Conservation (phyloP, 2,888 invertebrate species). For the Timema podura region DNA sequence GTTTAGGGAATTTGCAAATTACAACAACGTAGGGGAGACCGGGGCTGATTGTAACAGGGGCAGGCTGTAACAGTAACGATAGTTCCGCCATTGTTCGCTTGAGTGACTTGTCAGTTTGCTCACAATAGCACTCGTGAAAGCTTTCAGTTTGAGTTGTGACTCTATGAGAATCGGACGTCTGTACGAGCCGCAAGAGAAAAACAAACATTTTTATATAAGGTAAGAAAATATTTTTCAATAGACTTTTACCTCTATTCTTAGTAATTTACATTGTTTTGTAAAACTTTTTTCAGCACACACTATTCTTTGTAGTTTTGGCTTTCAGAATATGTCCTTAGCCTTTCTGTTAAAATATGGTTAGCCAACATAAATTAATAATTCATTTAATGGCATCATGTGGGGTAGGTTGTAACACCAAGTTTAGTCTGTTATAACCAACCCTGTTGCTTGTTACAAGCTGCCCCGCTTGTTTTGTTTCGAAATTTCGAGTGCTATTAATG, state of each 20-base stretch:
- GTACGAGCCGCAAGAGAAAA: neutral
- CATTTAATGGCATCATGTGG: neutral
- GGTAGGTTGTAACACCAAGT: conserved; percentile 8
- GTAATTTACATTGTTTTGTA: neutral
- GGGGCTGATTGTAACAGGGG: too few species aligned
- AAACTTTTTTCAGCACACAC: neutral
- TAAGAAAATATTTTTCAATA: neutral
- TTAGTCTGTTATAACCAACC: neutral
- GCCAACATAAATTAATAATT: neutral
- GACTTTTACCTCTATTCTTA: neutral
- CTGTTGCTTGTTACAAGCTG: neutral
- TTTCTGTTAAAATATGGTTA: neutral
- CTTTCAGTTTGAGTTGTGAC: conserved; percentile 1
- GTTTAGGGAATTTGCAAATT: too few species aligned
- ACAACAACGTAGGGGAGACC: too few species aligned
- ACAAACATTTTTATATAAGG: neutral
- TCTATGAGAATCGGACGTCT: neutral
- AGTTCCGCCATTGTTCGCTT: neutral
- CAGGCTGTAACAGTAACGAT: neutral
- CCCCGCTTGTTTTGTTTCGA: neutral
- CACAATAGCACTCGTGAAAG: neutral
- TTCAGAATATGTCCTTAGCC: too few species aligned
- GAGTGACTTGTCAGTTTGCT: conserved; percentile 1
- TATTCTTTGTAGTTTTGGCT: neutral
- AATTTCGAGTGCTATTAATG: neutral